These are phyloP conservation scores for Platerodrilus igneus DNA, from an alignment of 2,888 invertebrate genomes.

Conservation along the genomic window DNA sequence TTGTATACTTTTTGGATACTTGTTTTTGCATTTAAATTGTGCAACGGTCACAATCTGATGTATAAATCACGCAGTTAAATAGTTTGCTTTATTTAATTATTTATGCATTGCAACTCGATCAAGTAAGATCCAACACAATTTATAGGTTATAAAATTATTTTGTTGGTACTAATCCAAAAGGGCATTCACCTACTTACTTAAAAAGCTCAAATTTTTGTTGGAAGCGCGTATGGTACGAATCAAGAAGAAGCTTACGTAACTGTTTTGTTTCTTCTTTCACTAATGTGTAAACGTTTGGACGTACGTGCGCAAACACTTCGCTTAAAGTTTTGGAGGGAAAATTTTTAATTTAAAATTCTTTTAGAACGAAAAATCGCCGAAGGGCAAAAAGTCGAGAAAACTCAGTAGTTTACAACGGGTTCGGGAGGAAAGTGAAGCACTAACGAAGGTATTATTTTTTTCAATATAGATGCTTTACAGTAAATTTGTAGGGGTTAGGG, in stretches of 20 bases:
- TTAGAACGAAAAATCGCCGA: constrained; percentile 46
- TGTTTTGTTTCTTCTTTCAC: constrained; percentile 14
- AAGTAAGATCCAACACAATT: too few relatives aligned
- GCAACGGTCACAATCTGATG: constrained; percentile 38
- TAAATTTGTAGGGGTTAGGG: constrained; percentile 47
- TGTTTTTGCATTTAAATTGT: constrained; percentile 6
- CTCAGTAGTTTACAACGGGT: constrained; percentile 49
- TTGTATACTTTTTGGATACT: constrained; percentile 33
- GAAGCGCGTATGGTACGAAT: constrained; percentile 16
- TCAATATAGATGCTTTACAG: neutral
- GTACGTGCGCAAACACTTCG: constrained; percentile 28
- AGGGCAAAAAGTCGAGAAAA: constrained; percentile 48
- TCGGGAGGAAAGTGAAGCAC: constrained; percentile 52
- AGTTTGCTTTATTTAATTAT: constrained; percentile 9
- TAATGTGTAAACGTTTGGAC: constrained; percentile 18
- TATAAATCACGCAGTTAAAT: constrained; percentile 6
- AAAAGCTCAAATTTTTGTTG: too few relatives aligned
- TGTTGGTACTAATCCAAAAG: too few relatives aligned
- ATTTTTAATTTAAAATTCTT: constrained; percentile 30
- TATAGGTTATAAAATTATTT: too few relatives aligned
- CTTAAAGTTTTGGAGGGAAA: constrained; percentile 48
- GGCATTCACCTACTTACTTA: too few relatives aligned
- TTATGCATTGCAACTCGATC: too few relatives aligned
- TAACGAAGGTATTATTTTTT: constrained; percentile 47
- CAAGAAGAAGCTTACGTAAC: constrained; percentile 24